Conservation (phyloP, 2,888 invertebrate species). For the Scaptomyza parva region DNA sequence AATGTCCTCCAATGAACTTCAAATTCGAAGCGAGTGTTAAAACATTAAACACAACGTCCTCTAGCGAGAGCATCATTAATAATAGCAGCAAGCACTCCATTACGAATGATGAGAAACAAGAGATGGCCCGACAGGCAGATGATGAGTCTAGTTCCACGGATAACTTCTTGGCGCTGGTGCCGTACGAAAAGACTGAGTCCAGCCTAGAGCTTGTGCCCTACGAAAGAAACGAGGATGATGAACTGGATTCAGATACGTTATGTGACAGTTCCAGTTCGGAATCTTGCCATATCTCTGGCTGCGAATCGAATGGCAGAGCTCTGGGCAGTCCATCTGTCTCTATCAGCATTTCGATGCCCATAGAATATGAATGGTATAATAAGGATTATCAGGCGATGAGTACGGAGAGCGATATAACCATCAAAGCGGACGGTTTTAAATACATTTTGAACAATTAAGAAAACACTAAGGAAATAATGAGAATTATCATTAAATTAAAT, state of each 20-base stretch:
- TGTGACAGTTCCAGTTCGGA: conserved; percentile 1
- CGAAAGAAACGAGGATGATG: conserved; percentile 1
- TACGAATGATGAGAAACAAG: background rate
- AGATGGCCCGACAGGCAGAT: conserved; percentile 3
- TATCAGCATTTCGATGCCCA: conserved; percentile 47
- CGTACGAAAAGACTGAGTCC: conserved; percentile 20
- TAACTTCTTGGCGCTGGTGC: conserved; percentile 41
- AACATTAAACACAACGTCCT: conserved; percentile 15
- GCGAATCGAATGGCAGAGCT: conserved; percentile 5
- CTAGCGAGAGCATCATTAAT: background rate
- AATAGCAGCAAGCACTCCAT: background rate
- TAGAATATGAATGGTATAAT: conserved; percentile 60
- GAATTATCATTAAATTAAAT: conserved; percentile 43
- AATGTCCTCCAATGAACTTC: background rate
- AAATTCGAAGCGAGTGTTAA: background rate
- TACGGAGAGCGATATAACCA: conserved; percentile 64
- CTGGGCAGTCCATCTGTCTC: conserved; percentile 20
- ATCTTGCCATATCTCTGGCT: background rate
- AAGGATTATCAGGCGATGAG: conserved; percentile 25
- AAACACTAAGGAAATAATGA: background rate
- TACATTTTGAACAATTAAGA: conserved; percentile 31
- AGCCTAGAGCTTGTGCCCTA: conserved; percentile 39
- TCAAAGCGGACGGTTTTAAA: conserved; percentile 58
- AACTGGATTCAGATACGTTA: conserved; percentile 29
- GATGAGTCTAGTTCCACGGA: conserved; percentile 21